Percentiles rank a stretch among this genome's conserved stretches.
These are phyloP conservation scores for Brachypodius melanocephalos DNA, from an alignment of 2,113 vertebrate genomes.

Conservation along the genomic window DNA sequence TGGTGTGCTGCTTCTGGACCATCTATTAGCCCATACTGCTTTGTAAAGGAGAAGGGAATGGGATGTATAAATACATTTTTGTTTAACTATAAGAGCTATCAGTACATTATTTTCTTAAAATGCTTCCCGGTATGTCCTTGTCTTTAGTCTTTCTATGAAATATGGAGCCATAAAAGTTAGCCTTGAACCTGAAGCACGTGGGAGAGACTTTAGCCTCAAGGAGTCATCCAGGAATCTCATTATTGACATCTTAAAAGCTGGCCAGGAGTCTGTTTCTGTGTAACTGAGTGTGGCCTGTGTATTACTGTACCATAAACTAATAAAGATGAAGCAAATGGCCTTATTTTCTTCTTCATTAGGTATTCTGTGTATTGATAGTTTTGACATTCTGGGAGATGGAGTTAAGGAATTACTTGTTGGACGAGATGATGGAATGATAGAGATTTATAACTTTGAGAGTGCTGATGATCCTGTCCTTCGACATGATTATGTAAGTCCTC, in stretches of 20 bases:
- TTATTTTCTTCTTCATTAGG: slow-evolving; percentile 71
- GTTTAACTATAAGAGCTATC: not conserved
- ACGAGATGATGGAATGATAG: slow-evolving; percentile 90
- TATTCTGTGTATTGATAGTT: slow-evolving; percentile 90
- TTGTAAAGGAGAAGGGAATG: not conserved
- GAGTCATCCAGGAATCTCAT: not conserved
- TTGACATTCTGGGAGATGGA: slow-evolving; percentile 92
- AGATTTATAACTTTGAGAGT: slow-evolving; percentile 85
- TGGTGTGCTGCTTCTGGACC: not conserved
- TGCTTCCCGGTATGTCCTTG: not conserved
- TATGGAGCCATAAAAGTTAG: not conserved
- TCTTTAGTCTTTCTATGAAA: not conserved
- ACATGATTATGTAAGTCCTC: slow-evolving; percentile 83
- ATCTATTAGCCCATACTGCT: not conserved
- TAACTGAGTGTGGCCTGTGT: not conserved
- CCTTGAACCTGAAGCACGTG: not conserved
- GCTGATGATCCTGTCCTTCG: slow-evolving; percentile 80
- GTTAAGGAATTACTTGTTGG: slow-evolving; percentile 92
- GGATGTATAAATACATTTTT: not conserved
- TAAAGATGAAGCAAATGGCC: not conserved
- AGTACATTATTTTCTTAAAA: not conserved
- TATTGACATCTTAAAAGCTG: not conserved
- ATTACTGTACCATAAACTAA: not conserved
- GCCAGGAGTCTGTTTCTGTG: not conserved
- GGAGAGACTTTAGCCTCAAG: not conserved